Evolutionary conservation across 2,113 vertebrate species (phyloP).

Genomic region (Trochalopteron elliotii): DNA sequence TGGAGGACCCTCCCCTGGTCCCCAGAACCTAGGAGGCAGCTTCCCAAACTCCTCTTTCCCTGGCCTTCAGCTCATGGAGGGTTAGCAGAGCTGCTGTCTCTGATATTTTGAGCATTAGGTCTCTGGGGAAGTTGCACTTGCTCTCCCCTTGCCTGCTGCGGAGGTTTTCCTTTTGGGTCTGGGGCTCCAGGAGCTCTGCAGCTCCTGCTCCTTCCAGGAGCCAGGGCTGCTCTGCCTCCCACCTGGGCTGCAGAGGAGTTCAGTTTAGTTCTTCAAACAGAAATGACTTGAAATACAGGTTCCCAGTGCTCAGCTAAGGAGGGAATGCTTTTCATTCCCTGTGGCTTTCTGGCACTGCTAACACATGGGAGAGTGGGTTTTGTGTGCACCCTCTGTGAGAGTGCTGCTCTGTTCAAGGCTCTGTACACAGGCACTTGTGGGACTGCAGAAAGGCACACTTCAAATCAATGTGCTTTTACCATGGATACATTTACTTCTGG

Average conservation of each 20-base stretch:
- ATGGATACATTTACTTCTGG: background rate
- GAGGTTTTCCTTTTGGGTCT: background rate
- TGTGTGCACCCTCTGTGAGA: background rate
- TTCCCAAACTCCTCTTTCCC: background rate
- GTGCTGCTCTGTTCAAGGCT: background rate
- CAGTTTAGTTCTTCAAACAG: constrained; percentile 49
- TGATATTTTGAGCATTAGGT: background rate
- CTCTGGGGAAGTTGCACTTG: background rate
- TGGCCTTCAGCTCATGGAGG: background rate
- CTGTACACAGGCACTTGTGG: rapidly evolving
- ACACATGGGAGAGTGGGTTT: background rate
- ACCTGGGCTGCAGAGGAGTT: constrained; percentile 13
- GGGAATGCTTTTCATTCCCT: constrained; percentile 9
- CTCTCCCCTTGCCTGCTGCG: background rate
- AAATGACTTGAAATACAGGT: constrained; percentile 61
- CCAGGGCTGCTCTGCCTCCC: constrained; percentile 21
- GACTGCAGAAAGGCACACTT: background rate
- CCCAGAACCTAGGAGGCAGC: background rate
- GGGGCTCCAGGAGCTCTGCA: background rate
- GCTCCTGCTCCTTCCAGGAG: background rate
- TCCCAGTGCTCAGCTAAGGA: background rate
- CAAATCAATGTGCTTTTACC: background rate
- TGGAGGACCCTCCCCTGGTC: background rate
- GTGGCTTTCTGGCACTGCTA: constrained; percentile 33
- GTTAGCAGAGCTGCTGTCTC: background rate